phyloP scores from a whole-genome alignment of 2,113 vertebrate genomes.

The Aythya baeri region DNA sequence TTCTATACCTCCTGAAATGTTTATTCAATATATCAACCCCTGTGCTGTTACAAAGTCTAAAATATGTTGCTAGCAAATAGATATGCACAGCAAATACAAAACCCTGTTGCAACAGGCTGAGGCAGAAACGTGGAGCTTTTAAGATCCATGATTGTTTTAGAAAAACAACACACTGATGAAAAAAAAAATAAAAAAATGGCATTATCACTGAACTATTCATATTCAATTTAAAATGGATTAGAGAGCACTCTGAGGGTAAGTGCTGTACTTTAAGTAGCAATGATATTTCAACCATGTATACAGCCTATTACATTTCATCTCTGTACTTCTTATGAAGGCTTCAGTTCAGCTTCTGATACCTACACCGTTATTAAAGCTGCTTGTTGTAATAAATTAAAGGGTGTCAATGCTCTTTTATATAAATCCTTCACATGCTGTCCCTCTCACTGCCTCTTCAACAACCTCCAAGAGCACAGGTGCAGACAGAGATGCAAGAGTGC shows the following conservation, averaged over 20 bases:
- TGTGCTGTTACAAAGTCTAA: neutral
- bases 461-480: neutral
- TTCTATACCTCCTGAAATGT: neutral
- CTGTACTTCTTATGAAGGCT: neutral
- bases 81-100: neutral
- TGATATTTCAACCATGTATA: constrained; percentile 5
- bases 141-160: neutral
- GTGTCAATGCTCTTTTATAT: neutral
- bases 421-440: neutral
- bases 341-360: neutral
- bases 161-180: neutral
- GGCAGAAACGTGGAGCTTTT: neutral
- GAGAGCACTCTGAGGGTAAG: neutral
- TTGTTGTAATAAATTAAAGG: neutral
- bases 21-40: neutral
- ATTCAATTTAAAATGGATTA: constrained; percentile 58
- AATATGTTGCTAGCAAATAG: neutral
- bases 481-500: neutral
- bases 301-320: neutral
- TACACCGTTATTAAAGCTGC: neutral
- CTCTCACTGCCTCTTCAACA: neutral
- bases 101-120: accelerated
- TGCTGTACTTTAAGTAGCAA: constrained; percentile 24
- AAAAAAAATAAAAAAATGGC: neutral
- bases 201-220: neutral